Evolutionary conservation across 2,113 vertebrate genomes (phyloP).

Genomic region (Kryptolebias marmoratus): DNA sequence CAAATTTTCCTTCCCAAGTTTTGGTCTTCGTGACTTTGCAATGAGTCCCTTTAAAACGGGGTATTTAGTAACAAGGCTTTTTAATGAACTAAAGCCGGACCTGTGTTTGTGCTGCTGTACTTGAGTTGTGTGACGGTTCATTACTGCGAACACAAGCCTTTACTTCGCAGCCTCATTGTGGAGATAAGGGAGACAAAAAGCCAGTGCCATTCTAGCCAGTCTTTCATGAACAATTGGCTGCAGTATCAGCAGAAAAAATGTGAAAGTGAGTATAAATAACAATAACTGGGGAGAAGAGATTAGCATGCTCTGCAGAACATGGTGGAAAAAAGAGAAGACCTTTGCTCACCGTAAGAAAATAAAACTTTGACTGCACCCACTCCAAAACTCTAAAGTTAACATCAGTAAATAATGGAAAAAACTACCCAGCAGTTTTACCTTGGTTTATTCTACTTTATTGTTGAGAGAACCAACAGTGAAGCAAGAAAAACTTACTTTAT

Average conservation of each 20-base stretch:
- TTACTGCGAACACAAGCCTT: background rate
- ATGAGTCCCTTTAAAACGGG: too few relatives aligned
- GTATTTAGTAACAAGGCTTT: background rate
- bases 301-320: background rate
- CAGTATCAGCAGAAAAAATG: background rate
- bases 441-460: constrained; percentile 48
- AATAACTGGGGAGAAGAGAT: background rate
- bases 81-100: background rate
- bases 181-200: constrained; percentile 2
- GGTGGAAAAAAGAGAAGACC: background rate
- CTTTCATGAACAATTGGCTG: background rate
- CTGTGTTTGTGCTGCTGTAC: background rate
- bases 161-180: background rate
- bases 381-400: background rate
- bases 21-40: too few relatives aligned
- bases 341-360: background rate
- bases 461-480: constrained; percentile 51
- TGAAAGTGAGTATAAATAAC: background rate
- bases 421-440: constrained; percentile 27
- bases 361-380: background rate
- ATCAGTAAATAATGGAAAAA: background rate
- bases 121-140: background rate
- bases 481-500: constrained; percentile 31
- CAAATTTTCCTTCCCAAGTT: too few relatives aligned
- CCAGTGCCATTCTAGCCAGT: background rate